Evolutionary conservation across 1,140 invertebrate genomes (phyloP).

Genomic region (Bombus polaris): DNA sequence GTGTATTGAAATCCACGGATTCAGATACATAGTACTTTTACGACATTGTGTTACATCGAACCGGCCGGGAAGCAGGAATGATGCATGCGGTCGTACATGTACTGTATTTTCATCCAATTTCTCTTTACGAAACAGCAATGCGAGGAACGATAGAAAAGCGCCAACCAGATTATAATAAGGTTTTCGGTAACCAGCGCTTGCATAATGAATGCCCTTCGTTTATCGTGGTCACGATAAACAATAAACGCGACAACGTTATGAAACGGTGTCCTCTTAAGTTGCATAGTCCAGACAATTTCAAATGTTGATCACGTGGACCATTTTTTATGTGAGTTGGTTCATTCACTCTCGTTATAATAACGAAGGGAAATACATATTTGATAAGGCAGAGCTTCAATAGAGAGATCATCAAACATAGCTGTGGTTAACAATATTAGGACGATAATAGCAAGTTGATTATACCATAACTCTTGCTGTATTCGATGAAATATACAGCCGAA

Average conservation of each 20-base stretch:
- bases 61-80: background rate
- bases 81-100: slow-evolving; percentile 25
- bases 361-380: background rate
- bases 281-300: background rate
- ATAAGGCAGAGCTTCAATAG: background rate
- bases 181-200: background rate
- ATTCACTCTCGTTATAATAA: background rate
- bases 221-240: background rate
- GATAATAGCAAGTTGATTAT: no score
- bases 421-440: no score
- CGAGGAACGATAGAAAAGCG: background rate
- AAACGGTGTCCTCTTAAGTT: background rate
- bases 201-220: background rate
- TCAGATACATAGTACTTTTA: background rate
- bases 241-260: background rate
- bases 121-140: background rate
- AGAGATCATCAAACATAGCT: no score
- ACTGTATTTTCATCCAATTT: slow-evolving; percentile 27
- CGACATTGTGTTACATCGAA: slow-evolving; percentile 1
- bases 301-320: background rate
- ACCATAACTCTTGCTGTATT: no score
- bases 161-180: background rate
- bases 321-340: background rate
- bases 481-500: no score
- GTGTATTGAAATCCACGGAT: background rate